Base-by-base conservation (phyloP, 2,113 vertebrate species). In the Spheniscus mendiculus region DNA sequence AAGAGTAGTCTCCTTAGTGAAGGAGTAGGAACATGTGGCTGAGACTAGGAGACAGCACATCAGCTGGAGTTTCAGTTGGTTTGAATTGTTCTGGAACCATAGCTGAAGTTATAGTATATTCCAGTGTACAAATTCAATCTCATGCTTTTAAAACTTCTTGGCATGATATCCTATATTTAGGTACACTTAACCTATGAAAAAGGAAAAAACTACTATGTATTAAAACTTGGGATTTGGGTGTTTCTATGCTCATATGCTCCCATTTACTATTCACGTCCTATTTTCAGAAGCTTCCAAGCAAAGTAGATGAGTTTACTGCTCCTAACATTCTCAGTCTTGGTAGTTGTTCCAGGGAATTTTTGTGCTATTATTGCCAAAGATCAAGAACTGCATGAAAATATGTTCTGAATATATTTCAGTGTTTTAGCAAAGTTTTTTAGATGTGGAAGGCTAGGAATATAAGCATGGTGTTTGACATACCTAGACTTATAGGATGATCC, bases 321-420 rank as follows among this genome's bases (percentile, higher is more conserved):
- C 47, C 49, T 79, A 6, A 80, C 21, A 45, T 91, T 96, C 76
- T 81, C 8, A 1, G 27, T 89, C 72, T 78, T 93, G 44, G 27
- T 89, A 52, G 17, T 80, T 49, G 29, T 95, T 94, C 87, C 95
- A 94, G 90, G 56, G 90, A 97, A 94, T 97, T 89, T 91, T 23
- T 84, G 52, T 12, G 4, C 18, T 95, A 12, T 65, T 76, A 36
- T 62, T 96, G 93, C 93, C 83, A 89, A 77, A 94, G 55, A 81
- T 87, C 47, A 90, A 96, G 63, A 91, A 45, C 32, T 91, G 59
- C 38, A 23, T 89, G 70, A 87, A 94, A 92, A 91, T 96, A 76
- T 76, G 76, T 93, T 90, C 59, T 96, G 45, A 83, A 34, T 90
- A 65, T 89, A 87, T 86, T 89, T 94, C 38, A 89, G n/a, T 55